Conservation (phyloP, 2,888 invertebrate genomes). For the Nomada fabriciana region DNA sequence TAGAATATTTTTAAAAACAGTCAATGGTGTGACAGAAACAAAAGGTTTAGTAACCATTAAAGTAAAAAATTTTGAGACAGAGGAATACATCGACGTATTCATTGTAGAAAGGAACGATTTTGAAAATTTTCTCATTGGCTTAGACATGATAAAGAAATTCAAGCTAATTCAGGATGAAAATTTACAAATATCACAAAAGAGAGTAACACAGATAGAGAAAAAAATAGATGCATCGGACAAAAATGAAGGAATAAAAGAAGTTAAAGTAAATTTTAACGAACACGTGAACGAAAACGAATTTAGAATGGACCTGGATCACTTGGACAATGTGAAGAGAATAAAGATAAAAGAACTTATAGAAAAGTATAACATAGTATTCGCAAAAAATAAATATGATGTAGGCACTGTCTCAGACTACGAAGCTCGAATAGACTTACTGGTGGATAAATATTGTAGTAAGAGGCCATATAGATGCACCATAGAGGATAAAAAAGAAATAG, state of each 20-base stretch:
- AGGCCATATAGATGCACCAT: neutral
- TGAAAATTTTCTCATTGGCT: constrained; percentile 63
- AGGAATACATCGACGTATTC: constrained; percentile 62
- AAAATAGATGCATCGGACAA: constrained; percentile 22
- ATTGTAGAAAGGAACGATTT: constrained; percentile 61
- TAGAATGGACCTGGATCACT: constrained; percentile 43
- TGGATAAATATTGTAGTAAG: constrained; percentile 44
- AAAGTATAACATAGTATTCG: constrained; percentile 58
- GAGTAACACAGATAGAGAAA: constrained; percentile 5
- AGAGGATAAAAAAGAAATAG: constrained; percentile 24
- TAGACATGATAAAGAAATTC: constrained; percentile 65
- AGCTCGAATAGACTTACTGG: constrained; percentile 46
- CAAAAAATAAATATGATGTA: constrained; percentile 65
- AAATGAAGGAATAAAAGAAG: constrained; percentile 13
- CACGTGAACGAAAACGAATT: constrained; percentile 34
- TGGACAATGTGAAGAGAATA: constrained; percentile 41
- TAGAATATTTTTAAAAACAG: constrained; percentile 57
- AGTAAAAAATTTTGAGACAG: constrained; percentile 69
- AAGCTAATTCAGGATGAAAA: constrained; percentile 64
- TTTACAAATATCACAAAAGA: constrained; percentile 62
- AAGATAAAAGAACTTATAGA: constrained; percentile 55
- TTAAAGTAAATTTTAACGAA: constrained; percentile 45
- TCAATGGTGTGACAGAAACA: constrained; percentile 68
- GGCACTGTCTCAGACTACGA: constrained; percentile 61
- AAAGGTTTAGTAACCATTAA: constrained; percentile 62